Evolutionary conservation across 2,113 vertebrate species (phyloP).

Genomic region (Anas platyrhynchos): DNA sequence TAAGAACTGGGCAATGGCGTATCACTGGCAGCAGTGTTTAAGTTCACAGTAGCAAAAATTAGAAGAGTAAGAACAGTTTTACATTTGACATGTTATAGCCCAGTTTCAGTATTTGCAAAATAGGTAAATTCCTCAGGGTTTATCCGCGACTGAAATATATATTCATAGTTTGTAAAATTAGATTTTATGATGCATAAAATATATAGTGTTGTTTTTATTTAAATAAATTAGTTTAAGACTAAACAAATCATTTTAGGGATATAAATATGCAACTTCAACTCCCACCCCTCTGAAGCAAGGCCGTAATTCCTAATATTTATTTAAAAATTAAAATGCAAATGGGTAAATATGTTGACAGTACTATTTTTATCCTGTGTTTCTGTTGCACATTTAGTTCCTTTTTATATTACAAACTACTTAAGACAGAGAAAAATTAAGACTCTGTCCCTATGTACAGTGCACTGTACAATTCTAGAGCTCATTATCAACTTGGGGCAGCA

Average conservation of each 20-base stretch:
- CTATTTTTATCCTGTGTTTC: neutral
- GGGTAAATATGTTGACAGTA: neutral
- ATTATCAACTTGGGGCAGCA: neutral
- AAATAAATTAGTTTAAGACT: neutral
- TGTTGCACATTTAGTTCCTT: neutral
- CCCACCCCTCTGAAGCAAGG: neutral
- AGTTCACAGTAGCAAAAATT: neutral
- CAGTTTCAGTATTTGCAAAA: neutral
- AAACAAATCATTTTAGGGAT: neutral
- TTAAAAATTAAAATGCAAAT: neutral
- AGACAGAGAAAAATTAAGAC: neutral
- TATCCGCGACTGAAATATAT: neutral
- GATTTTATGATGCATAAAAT: neutral
- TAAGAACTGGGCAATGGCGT: neutral
- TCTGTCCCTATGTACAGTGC: neutral
- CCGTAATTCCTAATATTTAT: neutral
- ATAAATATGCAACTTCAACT: neutral
- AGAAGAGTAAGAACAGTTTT: neutral
- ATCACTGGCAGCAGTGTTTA: neutral
- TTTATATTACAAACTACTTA: neutral
- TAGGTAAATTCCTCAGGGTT: neutral
- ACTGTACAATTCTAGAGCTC: neutral
- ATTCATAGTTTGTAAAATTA: neutral
- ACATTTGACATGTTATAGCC: neutral
- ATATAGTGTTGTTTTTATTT: neutral